These are phyloP conservation scores for Rallus limicola DNA, from an alignment of 2,113 vertebrate genomes.

Conservation along the genomic window DNA sequence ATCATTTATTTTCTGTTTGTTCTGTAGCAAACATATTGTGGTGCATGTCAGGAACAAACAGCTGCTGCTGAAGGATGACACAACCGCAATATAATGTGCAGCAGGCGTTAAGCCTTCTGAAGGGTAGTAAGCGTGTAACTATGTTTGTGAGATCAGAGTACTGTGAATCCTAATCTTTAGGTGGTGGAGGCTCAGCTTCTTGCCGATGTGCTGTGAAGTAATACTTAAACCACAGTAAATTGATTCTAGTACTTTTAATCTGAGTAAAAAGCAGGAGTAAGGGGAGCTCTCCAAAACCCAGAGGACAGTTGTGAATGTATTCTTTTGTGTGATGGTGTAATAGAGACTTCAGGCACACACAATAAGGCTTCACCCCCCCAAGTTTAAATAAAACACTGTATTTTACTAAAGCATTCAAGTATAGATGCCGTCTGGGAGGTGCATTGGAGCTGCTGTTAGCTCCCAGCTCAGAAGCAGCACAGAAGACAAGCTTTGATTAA, in stretches of 20 bases:
- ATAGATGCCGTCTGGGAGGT: background rate
- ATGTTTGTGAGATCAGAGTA: background rate
- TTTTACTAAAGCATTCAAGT: background rate
- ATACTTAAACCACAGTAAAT: background rate
- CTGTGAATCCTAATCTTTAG: background rate
- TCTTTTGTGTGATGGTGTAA: background rate
- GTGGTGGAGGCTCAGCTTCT: background rate
- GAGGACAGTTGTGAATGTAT: background rate
- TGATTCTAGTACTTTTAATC: background rate
- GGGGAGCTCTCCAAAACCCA: background rate
- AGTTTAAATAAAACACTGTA: background rate
- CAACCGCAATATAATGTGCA: background rate
- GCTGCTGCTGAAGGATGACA: background rate
- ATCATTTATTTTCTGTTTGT: background rate
- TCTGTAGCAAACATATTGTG: background rate
- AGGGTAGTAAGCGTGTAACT: background rate
- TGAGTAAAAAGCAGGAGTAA: background rate
- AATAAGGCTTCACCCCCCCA: background rate
- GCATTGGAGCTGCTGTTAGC: background rate
- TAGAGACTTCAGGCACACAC: background rate
- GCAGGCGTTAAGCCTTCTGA: background rate
- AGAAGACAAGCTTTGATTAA: background rate
- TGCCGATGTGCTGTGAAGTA: background rate
- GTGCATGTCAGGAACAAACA: background rate
- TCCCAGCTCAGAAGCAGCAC: background rate